Evolutionary conservation across 2,113 vertebrate species (phyloP).

Genomic region (Callocephalon fimbriatum): DNA sequence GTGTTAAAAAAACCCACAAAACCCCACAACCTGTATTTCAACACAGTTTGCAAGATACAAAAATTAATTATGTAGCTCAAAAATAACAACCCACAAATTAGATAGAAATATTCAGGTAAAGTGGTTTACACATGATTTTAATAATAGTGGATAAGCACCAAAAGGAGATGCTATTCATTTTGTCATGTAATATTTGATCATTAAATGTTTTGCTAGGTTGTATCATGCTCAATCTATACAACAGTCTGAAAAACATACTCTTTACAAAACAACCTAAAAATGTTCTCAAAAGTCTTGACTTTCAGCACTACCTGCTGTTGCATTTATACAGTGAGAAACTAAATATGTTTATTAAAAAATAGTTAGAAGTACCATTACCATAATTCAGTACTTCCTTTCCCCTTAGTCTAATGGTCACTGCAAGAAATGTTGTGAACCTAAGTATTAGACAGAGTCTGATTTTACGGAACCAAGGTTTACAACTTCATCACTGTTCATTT

Average conservation of each 20-base stretch:
- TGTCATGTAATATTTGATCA: slow-evolving; percentile 35
- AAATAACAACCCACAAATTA: slow-evolving; percentile 47
- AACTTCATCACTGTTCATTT: slow-evolving; percentile 73
- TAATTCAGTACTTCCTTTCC: neutral
- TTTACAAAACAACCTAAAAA: neutral
- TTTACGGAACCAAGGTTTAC: slow-evolving; percentile 75
- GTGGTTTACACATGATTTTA: slow-evolving; percentile 40
- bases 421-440: slow-evolving; percentile 47
- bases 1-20: neutral
- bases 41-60: slow-evolving; percentile 12
- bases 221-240: neutral
- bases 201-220: neutral
- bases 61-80: slow-evolving; percentile 47
- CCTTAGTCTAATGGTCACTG: slow-evolving; percentile 31
- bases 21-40: neutral
- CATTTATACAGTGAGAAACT: neutral
- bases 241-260: neutral
- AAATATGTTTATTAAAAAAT: neutral
- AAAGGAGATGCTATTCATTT: slow-evolving; percentile 16
- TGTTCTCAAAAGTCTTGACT: neutral
- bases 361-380: neutral
- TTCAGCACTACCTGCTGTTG: neutral
- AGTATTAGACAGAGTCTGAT: slow-evolving; percentile 21
- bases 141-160: slow-evolving; percentile 29
- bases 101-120: slow-evolving; percentile 57